A percentile compares a stretch with the other conserved stretches of the same genome.
phyloP scores from a whole-genome alignment of 2,888 invertebrate genomes.

The Caenorhabditis zanzibari region DNA sequence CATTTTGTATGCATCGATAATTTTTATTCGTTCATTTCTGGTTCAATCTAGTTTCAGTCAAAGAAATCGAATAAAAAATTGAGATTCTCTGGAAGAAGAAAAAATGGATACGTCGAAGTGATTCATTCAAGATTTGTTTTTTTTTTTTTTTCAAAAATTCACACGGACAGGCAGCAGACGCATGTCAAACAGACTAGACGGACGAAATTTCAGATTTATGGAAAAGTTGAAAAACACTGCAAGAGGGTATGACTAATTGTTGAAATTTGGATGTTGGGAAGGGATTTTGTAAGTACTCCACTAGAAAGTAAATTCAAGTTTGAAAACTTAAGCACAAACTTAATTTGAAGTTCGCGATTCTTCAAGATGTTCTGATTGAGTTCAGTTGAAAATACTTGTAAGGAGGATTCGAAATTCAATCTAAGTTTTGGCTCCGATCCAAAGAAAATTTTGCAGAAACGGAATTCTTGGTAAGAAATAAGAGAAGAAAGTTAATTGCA shows the following conservation, averaged over 20 bases:
- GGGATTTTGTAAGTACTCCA: no score
- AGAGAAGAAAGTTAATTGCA: not conserved
- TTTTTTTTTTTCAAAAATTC: conserved; percentile 1
- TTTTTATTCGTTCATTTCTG: conserved; percentile 14
- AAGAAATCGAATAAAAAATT: no score
- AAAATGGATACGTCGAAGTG: not conserved
- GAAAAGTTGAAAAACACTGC: not conserved
- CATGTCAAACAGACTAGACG: not conserved
- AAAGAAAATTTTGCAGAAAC: not conserved
- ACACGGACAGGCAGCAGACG: not conserved
- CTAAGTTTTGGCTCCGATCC: no score
- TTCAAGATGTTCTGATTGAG: no score
- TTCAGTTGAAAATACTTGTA: no score
- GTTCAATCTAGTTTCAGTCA: conserved; percentile 15
- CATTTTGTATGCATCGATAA: conserved; percentile 39
- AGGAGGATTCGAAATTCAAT: no score
- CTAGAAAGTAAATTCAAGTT: no score
- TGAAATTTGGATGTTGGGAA: no score
- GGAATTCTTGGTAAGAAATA: not conserved
- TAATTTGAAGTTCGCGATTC: no score
- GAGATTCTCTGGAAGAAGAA: conserved; percentile 1
- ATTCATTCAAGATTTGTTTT: not conserved
- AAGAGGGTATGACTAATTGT: no score
- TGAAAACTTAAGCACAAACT: no score
- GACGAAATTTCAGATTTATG: not conserved